These are phyloP conservation scores for Drosophila chauvacae DNA, from an alignment of 1,140 invertebrate genomes.

Conservation along the genomic window DNA sequence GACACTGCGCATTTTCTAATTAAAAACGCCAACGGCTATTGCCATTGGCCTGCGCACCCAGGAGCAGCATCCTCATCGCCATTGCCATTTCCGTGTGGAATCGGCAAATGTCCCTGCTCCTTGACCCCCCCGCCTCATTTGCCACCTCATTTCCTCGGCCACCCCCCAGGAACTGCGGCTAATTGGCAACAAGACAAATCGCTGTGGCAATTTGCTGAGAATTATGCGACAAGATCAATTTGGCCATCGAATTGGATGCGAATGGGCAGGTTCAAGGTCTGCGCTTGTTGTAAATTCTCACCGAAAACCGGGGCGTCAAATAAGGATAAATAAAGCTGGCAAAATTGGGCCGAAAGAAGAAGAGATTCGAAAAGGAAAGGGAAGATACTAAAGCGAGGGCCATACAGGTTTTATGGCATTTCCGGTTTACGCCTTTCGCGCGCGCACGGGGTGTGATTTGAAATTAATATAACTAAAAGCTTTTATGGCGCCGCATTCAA, in stretches of 20 bases:
- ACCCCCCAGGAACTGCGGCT: conserved; percentile 43
- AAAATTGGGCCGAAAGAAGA: neutral
- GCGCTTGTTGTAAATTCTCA: conserved; percentile 43
- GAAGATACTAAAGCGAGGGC: conserved; percentile 20
- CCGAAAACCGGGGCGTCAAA: neutral
- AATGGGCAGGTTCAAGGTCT: conserved; percentile 70
- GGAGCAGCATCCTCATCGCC: conserved; percentile 8
- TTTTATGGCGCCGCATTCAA: conserved; percentile 61
- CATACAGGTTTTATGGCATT: conserved; percentile 65
- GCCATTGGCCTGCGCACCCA: conserved; percentile 57
- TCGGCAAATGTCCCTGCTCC: conserved; percentile 21
- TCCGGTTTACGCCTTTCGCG: conserved; percentile 60
- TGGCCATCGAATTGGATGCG: conserved; percentile 42
- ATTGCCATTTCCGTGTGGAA: conserved; percentile 27
- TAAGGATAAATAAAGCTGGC: neutral
- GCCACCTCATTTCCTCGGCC: conserved; percentile 9
- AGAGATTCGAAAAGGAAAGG: neutral
- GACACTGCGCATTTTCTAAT: conserved; percentile 70
- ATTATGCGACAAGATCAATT: conserved; percentile 82
- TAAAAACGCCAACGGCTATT: conserved; percentile 77
- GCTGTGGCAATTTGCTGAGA: conserved; percentile 71
- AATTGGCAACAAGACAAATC: conserved; percentile 82
- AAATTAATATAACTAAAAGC: conserved; percentile 82
- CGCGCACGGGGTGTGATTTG: conserved; percentile 57
- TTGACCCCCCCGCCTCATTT: conserved; percentile 14